Evolutionary conservation across 1,140 invertebrate genomes (phyloP).

Genomic region (Episyrphus balteatus): DNA sequence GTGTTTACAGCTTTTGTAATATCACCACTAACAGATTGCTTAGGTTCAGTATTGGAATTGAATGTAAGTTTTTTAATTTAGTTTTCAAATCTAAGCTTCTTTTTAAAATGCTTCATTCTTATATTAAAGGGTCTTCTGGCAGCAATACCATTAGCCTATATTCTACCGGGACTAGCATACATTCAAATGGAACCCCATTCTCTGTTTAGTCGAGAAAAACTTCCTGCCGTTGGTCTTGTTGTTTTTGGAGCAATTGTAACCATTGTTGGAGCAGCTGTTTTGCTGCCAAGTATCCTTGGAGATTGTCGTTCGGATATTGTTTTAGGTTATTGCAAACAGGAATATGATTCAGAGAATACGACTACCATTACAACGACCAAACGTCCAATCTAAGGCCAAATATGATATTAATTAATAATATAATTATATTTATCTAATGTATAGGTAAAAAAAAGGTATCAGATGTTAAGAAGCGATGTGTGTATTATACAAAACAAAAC

Average conservation of each 20-base stretch:
- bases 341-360: conserved; percentile 19
- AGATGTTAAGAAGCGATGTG: conserved; percentile 14
- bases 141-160: conserved; percentile 74
- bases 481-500: conserved; percentile 5
- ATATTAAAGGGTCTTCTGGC: conserved; percentile 61
- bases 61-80: conserved; percentile 52
- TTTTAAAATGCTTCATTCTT: conserved; percentile 8
- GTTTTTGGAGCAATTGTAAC: conserved; percentile 63
- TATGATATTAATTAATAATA: not conserved
- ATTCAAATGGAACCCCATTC: conserved; percentile 63
- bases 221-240: conserved; percentile 58
- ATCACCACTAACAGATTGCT: conserved; percentile 76
- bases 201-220: conserved; percentile 54
- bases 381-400: conserved; percentile 9
- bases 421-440: conserved; percentile 14
- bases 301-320: conserved; percentile 34
- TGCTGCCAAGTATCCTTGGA: conserved; percentile 26
- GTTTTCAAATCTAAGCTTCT: conserved; percentile 18
- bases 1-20: conserved; percentile 59
- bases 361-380: conserved; percentile 7
- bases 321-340: conserved; percentile 32
- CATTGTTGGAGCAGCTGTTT: conserved; percentile 42
- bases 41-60: conserved; percentile 73
- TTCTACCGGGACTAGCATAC: conserved; percentile 71
- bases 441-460: not conserved